Percentiles rank a stretch among this genome's conserved stretches.
Conservation (phyloP, 2,113 vertebrate genomes). For the Nothobranchius furzeri region DNA sequence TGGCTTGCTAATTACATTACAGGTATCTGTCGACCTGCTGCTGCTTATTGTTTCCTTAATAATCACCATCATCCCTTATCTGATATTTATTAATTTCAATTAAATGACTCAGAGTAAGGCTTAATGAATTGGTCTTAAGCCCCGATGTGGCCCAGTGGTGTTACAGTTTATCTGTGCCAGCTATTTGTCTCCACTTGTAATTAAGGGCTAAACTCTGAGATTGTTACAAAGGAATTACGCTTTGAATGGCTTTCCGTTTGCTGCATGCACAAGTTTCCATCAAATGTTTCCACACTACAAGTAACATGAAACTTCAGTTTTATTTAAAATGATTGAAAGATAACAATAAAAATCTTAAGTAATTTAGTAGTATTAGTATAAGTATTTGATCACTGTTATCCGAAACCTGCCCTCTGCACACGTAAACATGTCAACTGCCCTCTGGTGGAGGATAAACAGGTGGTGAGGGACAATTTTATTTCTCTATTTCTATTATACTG, state of each 20-base stretch:
- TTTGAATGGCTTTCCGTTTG: background rate
- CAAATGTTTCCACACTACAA: too few relatives aligned
- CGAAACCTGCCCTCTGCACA: too few relatives aligned
- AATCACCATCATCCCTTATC: slow-evolving; percentile 38
- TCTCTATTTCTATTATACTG: too few relatives aligned
- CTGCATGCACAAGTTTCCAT: too few relatives aligned
- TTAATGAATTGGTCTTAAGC: slow-evolving; percentile 22
- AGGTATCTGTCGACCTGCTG: slow-evolving; percentile 35
- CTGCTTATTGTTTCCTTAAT: slow-evolving; percentile 53
- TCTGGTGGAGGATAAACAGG: too few relatives aligned
- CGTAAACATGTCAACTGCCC: too few relatives aligned
- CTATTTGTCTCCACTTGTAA: slow-evolving; percentile 15
- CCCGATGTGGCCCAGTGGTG: slow-evolving; percentile 15
- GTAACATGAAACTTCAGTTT: too few relatives aligned
- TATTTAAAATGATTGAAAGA: too few relatives aligned
- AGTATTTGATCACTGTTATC: too few relatives aligned
- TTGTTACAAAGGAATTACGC: background rate
- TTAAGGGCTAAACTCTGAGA: slow-evolving; percentile 5
- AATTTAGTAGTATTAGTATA: too few relatives aligned
- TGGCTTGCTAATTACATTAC: slow-evolving; percentile 51
- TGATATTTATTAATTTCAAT: slow-evolving; percentile 48
- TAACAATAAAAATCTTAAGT: too few relatives aligned
- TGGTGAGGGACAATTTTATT: too few relatives aligned
- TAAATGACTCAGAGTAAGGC: slow-evolving; percentile 33
- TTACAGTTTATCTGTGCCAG: slow-evolving; percentile 28